phyloP scores from a whole-genome alignment of 2,888 invertebrate species.

The Cosmopolites sordidus region DNA sequence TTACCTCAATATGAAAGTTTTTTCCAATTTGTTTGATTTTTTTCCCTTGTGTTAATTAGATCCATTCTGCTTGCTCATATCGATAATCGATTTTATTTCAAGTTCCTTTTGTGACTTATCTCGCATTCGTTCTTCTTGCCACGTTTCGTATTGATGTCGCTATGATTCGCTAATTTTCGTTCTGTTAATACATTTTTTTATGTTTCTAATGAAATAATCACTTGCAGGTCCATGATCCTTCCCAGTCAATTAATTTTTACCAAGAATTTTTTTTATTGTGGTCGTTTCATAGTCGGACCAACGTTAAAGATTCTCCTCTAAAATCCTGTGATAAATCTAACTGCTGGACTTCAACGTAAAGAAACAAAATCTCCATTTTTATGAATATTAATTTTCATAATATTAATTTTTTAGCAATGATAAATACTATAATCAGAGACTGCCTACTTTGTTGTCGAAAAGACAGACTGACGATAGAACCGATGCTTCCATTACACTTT shows the following conservation, averaged over 20 bases:
- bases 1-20: no score
- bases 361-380: neutral
- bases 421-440: conserved; percentile 55
- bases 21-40: no score
- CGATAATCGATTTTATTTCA: no score
- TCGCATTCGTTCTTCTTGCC: no score
- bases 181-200: no score
- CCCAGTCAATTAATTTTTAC: conserved; percentile 43
- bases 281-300: conserved; percentile 37
- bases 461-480: conserved; percentile 63
- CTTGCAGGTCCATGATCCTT: conserved; percentile 40
- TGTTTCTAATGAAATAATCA: no score
- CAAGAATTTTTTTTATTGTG: conserved; percentile 42
- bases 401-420: conserved; percentile 47
- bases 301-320: conserved; percentile 30
- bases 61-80: no score
- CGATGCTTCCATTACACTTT: conserved; percentile 57
- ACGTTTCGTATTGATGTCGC: no score
- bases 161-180: no score
- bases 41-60: no score
- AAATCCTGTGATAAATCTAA: conserved; percentile 33
- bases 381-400: neutral
- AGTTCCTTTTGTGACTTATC: no score
- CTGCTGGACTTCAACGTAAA: conserved; percentile 36
- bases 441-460: conserved; percentile 56